Evolutionary conservation across 2,797 vertebrate genomes (phyloP).

Genomic region (Megalops cyprinoides): DNA sequence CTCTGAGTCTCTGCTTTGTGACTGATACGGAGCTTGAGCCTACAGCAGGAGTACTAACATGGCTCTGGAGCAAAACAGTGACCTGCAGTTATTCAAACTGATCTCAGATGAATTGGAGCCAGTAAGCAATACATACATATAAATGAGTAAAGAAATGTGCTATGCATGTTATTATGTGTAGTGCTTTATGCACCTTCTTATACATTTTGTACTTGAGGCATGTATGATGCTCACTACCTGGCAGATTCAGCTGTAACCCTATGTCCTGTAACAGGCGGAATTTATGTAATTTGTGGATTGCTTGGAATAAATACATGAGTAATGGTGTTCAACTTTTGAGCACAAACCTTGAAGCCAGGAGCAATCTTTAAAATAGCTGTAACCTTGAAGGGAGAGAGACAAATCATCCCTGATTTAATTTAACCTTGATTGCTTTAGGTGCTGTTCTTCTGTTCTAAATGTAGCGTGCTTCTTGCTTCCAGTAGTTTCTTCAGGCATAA

Average conservation of each 20-base stretch:
- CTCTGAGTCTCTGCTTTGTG: background rate
- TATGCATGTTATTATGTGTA: background rate
- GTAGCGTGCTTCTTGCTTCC: background rate
- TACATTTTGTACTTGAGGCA: background rate
- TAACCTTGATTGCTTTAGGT: slow-evolving; percentile 34
- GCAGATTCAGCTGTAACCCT: background rate
- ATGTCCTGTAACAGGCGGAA: background rate
- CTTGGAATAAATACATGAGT: background rate
- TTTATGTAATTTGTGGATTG: slow-evolving; percentile 3
- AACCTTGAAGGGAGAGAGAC: slow-evolving; percentile 51
- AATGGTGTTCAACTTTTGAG: background rate
- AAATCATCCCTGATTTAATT: slow-evolving; percentile 36
- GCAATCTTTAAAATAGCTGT: slow-evolving; percentile 40
- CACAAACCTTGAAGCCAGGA: slow-evolving; percentile 37
- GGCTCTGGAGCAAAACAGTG: background rate
- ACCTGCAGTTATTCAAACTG: background rate
- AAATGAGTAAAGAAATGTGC: background rate
- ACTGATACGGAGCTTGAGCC: background rate
- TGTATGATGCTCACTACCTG: background rate
- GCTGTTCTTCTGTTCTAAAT: slow-evolving; percentile 13
- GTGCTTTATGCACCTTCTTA: background rate
- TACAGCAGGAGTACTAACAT: background rate
- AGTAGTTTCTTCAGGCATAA: background rate
- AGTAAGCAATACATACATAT: background rate
- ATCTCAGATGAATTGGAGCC: background rate